These are phyloP conservation scores for Danionella cerebrum DNA, from an alignment of 2,113 vertebrate species.

Conservation along the genomic window DNA sequence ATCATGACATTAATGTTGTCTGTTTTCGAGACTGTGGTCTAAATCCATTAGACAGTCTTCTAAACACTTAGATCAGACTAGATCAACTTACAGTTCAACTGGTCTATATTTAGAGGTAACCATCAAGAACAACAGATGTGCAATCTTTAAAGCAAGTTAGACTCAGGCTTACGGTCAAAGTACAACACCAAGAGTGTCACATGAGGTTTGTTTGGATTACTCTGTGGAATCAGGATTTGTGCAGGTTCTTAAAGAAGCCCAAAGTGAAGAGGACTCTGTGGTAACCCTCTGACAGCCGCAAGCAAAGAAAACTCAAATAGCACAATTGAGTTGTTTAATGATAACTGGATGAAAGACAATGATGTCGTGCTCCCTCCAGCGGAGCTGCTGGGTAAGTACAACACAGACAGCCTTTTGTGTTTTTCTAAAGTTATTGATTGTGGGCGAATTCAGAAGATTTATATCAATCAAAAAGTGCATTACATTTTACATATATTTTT, in stretches of 20 bases:
- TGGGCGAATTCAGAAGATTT: too few species aligned
- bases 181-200: background rate
- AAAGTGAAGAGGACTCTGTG: constrained; percentile 41
- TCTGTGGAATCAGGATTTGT: constrained; percentile 43
- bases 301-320: constrained; percentile 43
- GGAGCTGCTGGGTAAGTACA: constrained; percentile 55
- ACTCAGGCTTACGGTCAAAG: background rate
- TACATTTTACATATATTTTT: too few species aligned
- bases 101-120: constrained; percentile 19
- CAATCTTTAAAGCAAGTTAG: background rate
- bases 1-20: background rate
- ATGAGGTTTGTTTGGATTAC: constrained; percentile 42
- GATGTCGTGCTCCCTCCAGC: constrained; percentile 46
- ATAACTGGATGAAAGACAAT: constrained; percentile 67
- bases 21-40: background rate
- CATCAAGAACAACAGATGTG: constrained; percentile 1
- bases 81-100: background rate
- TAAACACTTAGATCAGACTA: background rate
- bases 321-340: constrained; percentile 59
- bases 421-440: background rate
- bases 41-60: background rate
- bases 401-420: background rate
- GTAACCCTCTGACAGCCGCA: constrained; percentile 35
- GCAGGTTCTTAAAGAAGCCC: constrained; percentile 43
- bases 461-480: too few species aligned